Base-by-base conservation (phyloP, 2,888 invertebrate genomes). In the Himalopsyche japonica region DNA sequence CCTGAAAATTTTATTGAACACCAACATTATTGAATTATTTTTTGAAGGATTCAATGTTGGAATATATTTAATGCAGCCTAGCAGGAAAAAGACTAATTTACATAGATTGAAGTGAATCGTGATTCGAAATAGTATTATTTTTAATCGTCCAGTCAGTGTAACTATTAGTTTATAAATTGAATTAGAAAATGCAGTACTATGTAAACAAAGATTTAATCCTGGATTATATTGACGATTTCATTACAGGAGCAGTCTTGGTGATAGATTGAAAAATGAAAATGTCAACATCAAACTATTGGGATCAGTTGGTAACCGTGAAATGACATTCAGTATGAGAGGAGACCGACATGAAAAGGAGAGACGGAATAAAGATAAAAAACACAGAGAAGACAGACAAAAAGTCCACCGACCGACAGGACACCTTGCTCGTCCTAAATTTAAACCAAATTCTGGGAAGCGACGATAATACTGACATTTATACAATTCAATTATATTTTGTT, bases 221-320 rank as follows among this genome's bases (percentile, higher is more conserved):
- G n/a, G n/a, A n/a, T n/a, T 34, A 78, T 20, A 76, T 76, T 85
- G 10, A 37, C 10, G 7, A 8, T 85, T 87, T 86, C 86, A 87
- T 88, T 93, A 88, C 88, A 96, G 96, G 89, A 91, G 93, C 49
- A 94, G 94, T 88, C 91, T 98, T 37, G 97, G 95, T 34, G 96
- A 97, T 86, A 92, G 97, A 88, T 90, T 97, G 32, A 90, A 92
- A 80, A 93, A 91, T 86, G 95, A 96, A 88, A 93, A 93, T 76
- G 91, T 91, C 48, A 89, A 91, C 1, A 91, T 89, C 81, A 90
- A 88, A 89, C 93, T 88, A 89, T 92, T 89, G 88, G 94, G 88
- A 88, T 93, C 87, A 91, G 95, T 88, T 91, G 95, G 97, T 76
- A 97, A 95, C 89, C 93, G 95, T 81, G 96, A 97, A 91, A 96